A percentile compares a stretch with the other conserved stretches of the same genome.
Evolutionary conservation across 1,140 invertebrate species (phyloP).

Genomic region (Drosophila kepulauana): DNA sequence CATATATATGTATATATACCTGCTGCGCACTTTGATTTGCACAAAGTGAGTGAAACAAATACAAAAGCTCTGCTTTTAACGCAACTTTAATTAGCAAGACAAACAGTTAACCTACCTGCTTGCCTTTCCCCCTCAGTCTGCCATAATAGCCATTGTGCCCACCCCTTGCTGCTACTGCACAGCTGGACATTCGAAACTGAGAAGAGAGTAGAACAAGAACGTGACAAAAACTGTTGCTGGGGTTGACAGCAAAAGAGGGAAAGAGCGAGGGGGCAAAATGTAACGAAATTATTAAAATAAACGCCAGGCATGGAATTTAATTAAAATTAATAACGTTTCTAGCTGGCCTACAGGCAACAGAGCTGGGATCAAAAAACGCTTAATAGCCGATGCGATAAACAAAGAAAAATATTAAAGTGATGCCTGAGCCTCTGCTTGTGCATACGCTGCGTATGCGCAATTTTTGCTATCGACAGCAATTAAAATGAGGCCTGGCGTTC

Average conservation of each 20-base stretch:
- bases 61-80: constrained; percentile 65
- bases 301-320: constrained; percentile 57
- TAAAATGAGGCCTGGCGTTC: constrained; percentile 29
- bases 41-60: constrained; percentile 71
- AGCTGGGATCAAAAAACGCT: constrained; percentile 42
- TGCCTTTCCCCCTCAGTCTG: neutral
- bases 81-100: constrained; percentile 75
- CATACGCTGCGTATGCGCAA: constrained; percentile 65
- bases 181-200: constrained; percentile 27
- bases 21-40: constrained; percentile 69
- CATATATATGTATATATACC: neutral
- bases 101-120: constrained; percentile 59
- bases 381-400: constrained; percentile 47
- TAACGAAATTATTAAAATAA: constrained; percentile 42
- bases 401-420: constrained; percentile 30
- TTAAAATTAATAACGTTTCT: constrained; percentile 63
- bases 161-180: constrained; percentile 18
- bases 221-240: constrained; percentile 25
- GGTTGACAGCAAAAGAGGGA: constrained; percentile 6
- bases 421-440: neutral
- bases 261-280: neutral
- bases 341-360: neutral
- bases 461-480: constrained; percentile 57
- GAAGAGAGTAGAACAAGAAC: constrained; percentile 8
- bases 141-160: neutral